Base-by-base conservation (phyloP, 2,113 vertebrate species). In the Rhabdornis inornatus region DNA sequence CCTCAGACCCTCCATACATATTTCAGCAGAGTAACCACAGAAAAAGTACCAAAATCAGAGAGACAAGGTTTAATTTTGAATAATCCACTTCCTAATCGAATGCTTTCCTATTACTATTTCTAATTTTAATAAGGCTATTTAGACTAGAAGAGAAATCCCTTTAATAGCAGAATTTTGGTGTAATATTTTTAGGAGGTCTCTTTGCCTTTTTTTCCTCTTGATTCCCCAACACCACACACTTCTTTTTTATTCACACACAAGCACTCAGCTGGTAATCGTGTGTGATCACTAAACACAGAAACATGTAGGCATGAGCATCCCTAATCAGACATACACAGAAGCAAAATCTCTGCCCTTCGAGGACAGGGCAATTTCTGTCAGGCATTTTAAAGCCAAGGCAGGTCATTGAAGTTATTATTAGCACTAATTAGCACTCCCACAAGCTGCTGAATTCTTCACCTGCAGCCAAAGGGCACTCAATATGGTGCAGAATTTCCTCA, bases 371-470 rank as follows among this genome's bases (percentile, higher is more conserved):
- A 84, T 82, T 94, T 93, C 85, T 80, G 75, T 68, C 91, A 71
- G 33, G 9, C 89, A 15, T 74, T 94, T 89, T 59, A 91, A 95
- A 96, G 93, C 92, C 89, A 83, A 84, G 80, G 92, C 86, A 95
- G 96, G 92, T 89, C 89, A 83, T 0, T 53, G 31, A 68, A 94
- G 79, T 88, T 97, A 92, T 97, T 95, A 91, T 86, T 91, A 87
- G 96, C 39, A 63, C 84, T 95, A 92, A 72, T 95, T 93, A 95
- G 89, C 87, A 82, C 65, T 84, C 74, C 70, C 91, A 66, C 75
- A 92, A 92, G 76, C 76, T 79, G 88, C 55, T 72, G 87, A 83
- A 80, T 91, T 83, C 75, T 78, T 92, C 42, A 95, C 83, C 27
- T 79, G 74, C 71, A 60, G 55, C 88, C 70, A 85, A 90, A 88